Conservation (phyloP, 64 coral and sea anemone genomes). For the Anthopleura sola region DNA sequence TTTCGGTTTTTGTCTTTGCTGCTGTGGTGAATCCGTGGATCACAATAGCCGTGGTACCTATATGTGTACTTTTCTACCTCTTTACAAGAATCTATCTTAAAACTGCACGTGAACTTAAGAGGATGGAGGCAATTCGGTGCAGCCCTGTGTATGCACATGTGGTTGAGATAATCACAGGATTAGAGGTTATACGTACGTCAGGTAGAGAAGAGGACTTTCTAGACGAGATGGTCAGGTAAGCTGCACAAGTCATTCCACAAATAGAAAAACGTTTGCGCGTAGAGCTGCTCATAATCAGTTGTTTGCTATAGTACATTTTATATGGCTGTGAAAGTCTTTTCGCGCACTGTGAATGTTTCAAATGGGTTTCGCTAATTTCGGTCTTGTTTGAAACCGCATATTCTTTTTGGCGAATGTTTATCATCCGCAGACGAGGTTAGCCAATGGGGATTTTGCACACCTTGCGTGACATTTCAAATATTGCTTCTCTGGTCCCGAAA, state of each 20-base stretch:
- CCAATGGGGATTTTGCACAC: too few species aligned
- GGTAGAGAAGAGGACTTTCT: slow-evolving; percentile 45
- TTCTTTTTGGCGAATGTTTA: too few species aligned
- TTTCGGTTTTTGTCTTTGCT: slow-evolving; percentile 14
- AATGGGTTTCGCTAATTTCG: too few species aligned
- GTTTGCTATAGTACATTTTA: too few species aligned
- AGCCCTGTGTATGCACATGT: slow-evolving; percentile 62
- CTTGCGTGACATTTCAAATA: too few species aligned
- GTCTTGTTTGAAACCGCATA: too few species aligned
- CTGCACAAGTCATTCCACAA: too few species aligned
- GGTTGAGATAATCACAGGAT: slow-evolving; percentile 36
- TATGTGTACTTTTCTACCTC: slow-evolving; percentile 30
- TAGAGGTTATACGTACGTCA: slow-evolving; percentile 47
- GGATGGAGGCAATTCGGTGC: slow-evolving; percentile 35
- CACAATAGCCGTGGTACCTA: slow-evolving; percentile 18
- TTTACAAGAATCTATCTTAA: slow-evolving; percentile 31
- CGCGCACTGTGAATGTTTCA: too few species aligned
- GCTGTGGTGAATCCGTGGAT: slow-evolving; percentile 52
- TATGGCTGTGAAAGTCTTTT: too few species aligned
- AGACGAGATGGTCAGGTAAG: slow-evolving; percentile 39
- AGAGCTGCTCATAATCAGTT: too few species aligned
- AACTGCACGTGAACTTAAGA: slow-evolving; percentile 40
- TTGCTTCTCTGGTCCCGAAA: too few species aligned
- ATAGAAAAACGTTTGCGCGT: not conserved
- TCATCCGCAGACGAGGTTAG: too few species aligned